These are phyloP conservation scores for Campaea margaritaria DNA, from an alignment of 2,888 invertebrate genomes.

Conservation along the genomic window DNA sequence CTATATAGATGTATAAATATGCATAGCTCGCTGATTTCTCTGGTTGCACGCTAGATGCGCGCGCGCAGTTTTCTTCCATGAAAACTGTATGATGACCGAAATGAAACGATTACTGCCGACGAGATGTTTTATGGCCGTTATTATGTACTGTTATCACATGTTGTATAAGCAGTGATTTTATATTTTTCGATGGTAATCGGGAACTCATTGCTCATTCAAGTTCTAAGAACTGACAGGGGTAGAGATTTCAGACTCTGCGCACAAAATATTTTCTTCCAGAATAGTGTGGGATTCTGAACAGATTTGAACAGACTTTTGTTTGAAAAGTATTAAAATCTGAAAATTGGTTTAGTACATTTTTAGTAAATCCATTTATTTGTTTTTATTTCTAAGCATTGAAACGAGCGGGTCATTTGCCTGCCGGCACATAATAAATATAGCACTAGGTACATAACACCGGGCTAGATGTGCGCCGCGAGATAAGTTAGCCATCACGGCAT, in stretches of 20 bases:
- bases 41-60: slow-evolving; percentile 65
- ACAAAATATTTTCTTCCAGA: background rate
- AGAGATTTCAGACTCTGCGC: background rate
- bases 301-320: no score
- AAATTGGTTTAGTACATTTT: no score
- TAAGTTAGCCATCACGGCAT: no score
- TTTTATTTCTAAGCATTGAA: no score
- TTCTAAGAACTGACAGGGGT: background rate
- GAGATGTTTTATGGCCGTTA: slow-evolving; percentile 22
- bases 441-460: no score
- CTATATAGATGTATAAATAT: slow-evolving; percentile 70
- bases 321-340: no score
- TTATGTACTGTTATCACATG: slow-evolving; percentile 31
- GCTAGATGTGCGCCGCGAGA: no score
- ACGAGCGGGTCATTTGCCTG: no score
- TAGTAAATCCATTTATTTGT: no score
- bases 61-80: slow-evolving; percentile 56
- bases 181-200: slow-evolving; percentile 6
- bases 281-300: no score
- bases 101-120: slow-evolving; percentile 33
- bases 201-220: background rate
- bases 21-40: slow-evolving; percentile 75
- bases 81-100: slow-evolving; percentile 49
- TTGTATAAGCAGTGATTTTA: slow-evolving; percentile 19
- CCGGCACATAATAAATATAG: no score